Evolutionary conservation across 2,888 invertebrate genomes (phyloP), one percentile per base, ranked within the genome.

Genomic region (Dolichomitus sp.): DNA sequence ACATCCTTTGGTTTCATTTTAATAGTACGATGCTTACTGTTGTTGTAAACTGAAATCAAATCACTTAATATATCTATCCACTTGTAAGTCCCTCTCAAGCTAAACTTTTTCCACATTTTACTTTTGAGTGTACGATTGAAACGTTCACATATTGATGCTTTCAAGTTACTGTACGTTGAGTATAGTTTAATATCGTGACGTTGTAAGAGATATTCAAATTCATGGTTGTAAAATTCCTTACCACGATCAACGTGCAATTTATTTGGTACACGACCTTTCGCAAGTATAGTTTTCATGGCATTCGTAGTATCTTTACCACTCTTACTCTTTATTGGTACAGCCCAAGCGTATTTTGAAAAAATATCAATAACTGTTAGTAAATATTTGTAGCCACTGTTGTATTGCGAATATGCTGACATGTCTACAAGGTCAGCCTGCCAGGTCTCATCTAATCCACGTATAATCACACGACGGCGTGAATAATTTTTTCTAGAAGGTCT

Each of bases 401-500:
- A 79, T 40, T 77, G 82, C 12, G 91, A 57, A 89, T 89, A 91
- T 33, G 84, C 69, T 48, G 80, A 80, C 91, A 93, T 89, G 81
- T 91, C 90, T 14, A 91, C 92, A 12, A 94, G 87, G 90, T 94
- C 94, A 19, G 91, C 91, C 89, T 94, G 94, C 93, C 92, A 93
- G 30, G n/a, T n/a, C n/a, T n/a, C n/a, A n/a, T n/a, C n/a, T n/a
- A n/a, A n/a, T n/a, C n/a, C n/a, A n/a, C n/a, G n/a, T n/a, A n/a
- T n/a, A n/a, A n/a, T n/a, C n/a, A n/a, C n/a, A n/a, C n/a, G n/a
- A n/a, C n/a, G n/a, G 93, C 30, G 30, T 30, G 30, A 4, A 30
- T 30, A 30, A 30, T 30, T 30, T 30, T 86, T 83, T 94, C 93
- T 30, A 2, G 30, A 30, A 87, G 4, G 52, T 19, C 11, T 19